Conservation (phyloP, 2,888 invertebrate species). For the Callimorpha dominula region DNA sequence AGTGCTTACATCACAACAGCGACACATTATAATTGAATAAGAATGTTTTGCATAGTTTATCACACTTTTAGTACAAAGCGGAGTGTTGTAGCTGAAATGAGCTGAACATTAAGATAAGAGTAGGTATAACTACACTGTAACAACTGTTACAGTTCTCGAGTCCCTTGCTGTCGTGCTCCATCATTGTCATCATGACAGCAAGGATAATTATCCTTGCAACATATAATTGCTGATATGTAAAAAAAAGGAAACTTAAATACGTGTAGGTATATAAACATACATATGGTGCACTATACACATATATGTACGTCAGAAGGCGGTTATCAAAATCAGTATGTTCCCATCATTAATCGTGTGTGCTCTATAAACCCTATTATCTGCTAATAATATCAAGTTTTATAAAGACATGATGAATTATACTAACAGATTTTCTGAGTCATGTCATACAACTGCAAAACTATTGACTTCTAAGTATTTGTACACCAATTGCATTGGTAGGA, state of each 20-base stretch:
- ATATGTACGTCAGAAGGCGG: no score
- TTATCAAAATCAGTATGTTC: no score
- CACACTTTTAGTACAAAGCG: conserved; percentile 7
- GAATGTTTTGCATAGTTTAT: conserved; percentile 40
- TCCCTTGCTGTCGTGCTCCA: background rate
- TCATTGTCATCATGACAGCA: background rate
- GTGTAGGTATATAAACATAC: background rate
- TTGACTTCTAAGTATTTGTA: no score
- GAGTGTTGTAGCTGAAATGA: background rate
- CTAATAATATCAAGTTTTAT: no score
- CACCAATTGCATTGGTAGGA: no score
- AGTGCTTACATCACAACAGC: conserved; percentile 36
- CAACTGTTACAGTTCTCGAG: background rate
- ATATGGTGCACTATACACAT: background rate
- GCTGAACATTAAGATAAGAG: background rate
- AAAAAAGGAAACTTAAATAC: background rate
- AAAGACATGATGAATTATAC: background rate
- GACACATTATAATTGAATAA: conserved; percentile 48
- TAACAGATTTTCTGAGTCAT: background rate
- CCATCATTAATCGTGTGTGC: no score
- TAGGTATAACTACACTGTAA: background rate
- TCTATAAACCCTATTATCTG: no score
- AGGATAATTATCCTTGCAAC: background rate
- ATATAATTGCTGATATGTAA: background rate
- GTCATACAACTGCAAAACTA: background rate